Base-by-base conservation (phyloP, 2,888 invertebrate genomes). In the Eueremaeus valkanovi region DNA sequence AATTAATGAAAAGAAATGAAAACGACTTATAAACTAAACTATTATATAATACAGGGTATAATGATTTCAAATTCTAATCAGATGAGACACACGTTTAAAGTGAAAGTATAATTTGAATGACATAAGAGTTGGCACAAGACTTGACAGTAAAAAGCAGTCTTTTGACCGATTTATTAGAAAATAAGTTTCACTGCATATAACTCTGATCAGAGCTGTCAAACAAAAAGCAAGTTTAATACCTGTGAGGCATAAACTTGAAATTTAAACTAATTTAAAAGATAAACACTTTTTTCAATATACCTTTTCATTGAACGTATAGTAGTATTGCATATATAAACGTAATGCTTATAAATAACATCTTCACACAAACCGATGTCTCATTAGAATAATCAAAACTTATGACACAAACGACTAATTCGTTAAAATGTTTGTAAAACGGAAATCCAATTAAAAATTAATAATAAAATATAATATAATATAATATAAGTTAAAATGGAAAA, bases 221-320 rank as follows among this genome's bases (percentile, higher is more conserved):
- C n/a, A n/a, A n/a, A n/a, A 55, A 55, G 9, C 13, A 51, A 51
- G 51, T 40, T 51, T 51, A 51, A 18, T 51, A 51, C 55, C 55
- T 55, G 55, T 21, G 24, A 55, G 55, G 55, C 55, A 55, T 55
- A 55, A 55, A 55, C 55, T 55, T 55, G 55, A 55, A 55, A 55
- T 11, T 42, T 42, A 42, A 24, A 55, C 55, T 21, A 55, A 55
- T 16, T 55, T 21, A 55, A 55, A 55, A 45, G 55, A 55, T 55
- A 27, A 55, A n/a, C 42, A 45, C 42, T 8, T 24, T 3, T 9
- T 55, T 8, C 5, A 21, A 55, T 18, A 55, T 55, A 55, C 55
- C 55, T 55, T 55, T 55, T 24, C 18, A n/a, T 55, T 21, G 55
- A 55, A n/a, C n/a, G n/a, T n/a, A n/a, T n/a, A n/a, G n/a, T n/a